Percentiles rank a stretch among this genome's conserved stretches.
Conservation (phyloP, 2,113 vertebrate species). For the Calyptommatus sinebrachiatus region DNA sequence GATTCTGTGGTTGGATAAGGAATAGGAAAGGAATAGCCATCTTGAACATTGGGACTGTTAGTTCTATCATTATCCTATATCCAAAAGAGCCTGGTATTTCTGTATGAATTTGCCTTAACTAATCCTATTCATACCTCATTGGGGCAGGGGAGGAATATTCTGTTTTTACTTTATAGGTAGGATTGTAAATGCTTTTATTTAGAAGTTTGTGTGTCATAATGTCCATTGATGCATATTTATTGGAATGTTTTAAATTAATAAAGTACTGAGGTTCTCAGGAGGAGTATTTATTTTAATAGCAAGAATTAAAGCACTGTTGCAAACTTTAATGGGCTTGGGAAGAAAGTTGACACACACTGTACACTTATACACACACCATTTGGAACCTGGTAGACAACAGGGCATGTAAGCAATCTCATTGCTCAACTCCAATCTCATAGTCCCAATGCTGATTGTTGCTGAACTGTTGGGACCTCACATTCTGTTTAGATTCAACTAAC, state of each 20-base stretch:
- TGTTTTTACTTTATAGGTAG: conserved; percentile 58
- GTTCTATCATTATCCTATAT: conserved; percentile 43
- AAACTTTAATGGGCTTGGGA: background rate
- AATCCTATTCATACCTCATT: conserved; percentile 54
- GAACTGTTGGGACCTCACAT: no score
- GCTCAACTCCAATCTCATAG: no score
- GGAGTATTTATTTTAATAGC: conserved; percentile 52
- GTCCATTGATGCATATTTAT: conserved; percentile 79
- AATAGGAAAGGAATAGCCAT: conserved; percentile 48
- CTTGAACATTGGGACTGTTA: conserved; percentile 50
- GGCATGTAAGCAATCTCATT: no score
- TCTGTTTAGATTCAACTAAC: no score
- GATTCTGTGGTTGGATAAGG: conserved; percentile 39
- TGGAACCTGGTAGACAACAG: no score
- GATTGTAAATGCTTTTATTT: conserved; percentile 67
- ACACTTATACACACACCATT: no score
- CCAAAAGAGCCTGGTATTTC: conserved; percentile 36
- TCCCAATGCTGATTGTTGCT: no score
- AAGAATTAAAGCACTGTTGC: background rate
- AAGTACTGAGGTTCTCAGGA: conserved; percentile 61
- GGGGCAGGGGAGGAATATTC: conserved; percentile 18
- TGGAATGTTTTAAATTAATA: conserved; percentile 82
- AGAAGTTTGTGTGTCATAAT: conserved; percentile 70
- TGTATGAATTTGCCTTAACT: conserved; percentile 57
- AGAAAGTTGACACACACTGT: background rate